These are phyloP conservation scores for Vireo griseus DNA, from an alignment of 2,797 vertebrate species.

Conservation along the genomic window DNA sequence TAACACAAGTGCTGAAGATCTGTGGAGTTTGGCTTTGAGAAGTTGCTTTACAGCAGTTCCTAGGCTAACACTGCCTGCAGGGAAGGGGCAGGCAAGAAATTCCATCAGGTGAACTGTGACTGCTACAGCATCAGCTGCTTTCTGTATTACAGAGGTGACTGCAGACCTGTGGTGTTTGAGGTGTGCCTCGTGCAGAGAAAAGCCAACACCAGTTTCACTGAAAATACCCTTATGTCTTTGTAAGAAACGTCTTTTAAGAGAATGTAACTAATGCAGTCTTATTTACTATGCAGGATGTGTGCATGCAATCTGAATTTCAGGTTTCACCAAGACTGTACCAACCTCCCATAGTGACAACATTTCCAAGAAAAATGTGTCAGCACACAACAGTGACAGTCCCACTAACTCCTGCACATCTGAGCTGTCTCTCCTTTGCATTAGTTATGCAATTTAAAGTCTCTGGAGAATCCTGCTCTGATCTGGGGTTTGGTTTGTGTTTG, in stretches of 20 bases:
- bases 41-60: not conserved
- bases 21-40: not conserved
- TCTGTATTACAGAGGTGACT: not conserved
- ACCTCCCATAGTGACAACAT: not conserved
- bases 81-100: not conserved
- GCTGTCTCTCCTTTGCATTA: not conserved
- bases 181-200: not conserved
- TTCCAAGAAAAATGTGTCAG: not conserved
- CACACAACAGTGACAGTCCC: not conserved
- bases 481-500: not conserved
- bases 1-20: not conserved
- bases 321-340: not conserved
- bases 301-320: not conserved
- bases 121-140: not conserved
- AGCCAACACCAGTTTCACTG: not conserved
- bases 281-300: not conserved
- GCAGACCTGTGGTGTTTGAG: not conserved
- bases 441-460: not conserved
- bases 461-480: not conserved
- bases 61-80: not conserved
- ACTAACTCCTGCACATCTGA: not conserved
- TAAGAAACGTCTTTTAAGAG: not conserved
- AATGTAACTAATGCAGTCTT: not conserved
- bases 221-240: not conserved
- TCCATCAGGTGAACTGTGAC: not conserved